Evolutionary conservation across 2,113 vertebrate genomes (phyloP).

Genomic region (Glaucomys volans): DNA sequence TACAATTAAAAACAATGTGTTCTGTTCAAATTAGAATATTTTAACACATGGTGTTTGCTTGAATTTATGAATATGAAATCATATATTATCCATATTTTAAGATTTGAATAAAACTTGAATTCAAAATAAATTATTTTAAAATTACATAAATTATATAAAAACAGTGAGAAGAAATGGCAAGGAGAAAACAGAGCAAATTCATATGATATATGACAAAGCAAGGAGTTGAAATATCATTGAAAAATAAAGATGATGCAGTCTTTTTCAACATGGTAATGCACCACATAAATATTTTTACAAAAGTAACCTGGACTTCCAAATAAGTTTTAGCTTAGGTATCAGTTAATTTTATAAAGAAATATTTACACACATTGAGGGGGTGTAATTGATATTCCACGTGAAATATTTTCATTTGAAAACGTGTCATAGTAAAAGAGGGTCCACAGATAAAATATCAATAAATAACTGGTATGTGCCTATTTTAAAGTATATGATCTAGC

Average conservation of each 20-base stretch:
- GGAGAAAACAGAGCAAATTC: background rate
- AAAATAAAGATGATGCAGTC: background rate
- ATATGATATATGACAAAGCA: background rate
- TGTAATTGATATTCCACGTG: background rate
- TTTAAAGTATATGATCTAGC: background rate
- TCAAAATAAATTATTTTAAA: conserved; percentile 13
- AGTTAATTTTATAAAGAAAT: background rate
- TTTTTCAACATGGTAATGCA: background rate
- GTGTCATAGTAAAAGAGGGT: background rate
- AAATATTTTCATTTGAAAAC: background rate
- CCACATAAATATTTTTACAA: background rate
- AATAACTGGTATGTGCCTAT: background rate
- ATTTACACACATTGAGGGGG: background rate
- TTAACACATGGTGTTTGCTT: conserved; percentile 66
- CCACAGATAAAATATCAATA: background rate
- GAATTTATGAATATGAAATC: conserved; percentile 51
- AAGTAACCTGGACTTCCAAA: background rate
- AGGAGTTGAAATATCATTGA: background rate
- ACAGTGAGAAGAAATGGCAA: background rate
- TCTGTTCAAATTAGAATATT: conserved; percentile 64
- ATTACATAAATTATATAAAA: background rate
- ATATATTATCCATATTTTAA: conserved; percentile 38
- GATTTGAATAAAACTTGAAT: conserved; percentile 36
- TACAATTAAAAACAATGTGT: conserved; percentile 71
- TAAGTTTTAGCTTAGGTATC: background rate